phyloP scores from a whole-genome alignment of 2,888 invertebrate genomes.

The Rhagium mordax region DNA sequence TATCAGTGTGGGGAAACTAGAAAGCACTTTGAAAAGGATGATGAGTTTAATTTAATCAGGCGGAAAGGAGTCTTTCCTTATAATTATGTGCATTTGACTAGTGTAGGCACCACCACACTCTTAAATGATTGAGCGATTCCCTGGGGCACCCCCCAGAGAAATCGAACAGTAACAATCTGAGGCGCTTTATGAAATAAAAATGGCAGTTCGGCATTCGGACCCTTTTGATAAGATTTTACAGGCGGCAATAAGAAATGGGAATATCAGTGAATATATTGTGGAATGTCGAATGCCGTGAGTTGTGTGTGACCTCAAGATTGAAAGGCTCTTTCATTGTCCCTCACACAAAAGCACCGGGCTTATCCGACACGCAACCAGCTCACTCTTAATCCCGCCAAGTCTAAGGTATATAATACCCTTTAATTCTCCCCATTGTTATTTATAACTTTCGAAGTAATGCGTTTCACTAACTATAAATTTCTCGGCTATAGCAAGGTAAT shows the following conservation, averaged over 20 bases:
- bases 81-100: no score
- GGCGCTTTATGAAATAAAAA: neutral
- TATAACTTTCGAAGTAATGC: constrained; percentile 55
- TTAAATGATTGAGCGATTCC: no score
- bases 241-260: neutral
- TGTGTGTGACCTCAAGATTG: constrained; percentile 53
- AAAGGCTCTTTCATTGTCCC: constrained; percentile 61
- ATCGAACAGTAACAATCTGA: no score
- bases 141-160: no score
- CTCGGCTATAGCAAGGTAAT: constrained; percentile 26
- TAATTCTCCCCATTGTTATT: constrained; percentile 56
- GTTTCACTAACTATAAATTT: constrained; percentile 47
- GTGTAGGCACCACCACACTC: no score
- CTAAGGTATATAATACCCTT: constrained; percentile 53
- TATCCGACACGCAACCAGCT: constrained; percentile 62
- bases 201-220: neutral
- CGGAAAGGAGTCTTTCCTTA: no score
- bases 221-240: neutral
- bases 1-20: no score
- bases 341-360: constrained; percentile 60
- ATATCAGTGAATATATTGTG: constrained; percentile 7
- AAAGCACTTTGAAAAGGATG: no score
- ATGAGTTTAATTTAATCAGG: no score
- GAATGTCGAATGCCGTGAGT: constrained; percentile 8
- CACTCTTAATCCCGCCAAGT: constrained; percentile 57